Evolutionary conservation across 2,113 vertebrate species (phyloP).

Genomic region (Podilymbus podiceps): DNA sequence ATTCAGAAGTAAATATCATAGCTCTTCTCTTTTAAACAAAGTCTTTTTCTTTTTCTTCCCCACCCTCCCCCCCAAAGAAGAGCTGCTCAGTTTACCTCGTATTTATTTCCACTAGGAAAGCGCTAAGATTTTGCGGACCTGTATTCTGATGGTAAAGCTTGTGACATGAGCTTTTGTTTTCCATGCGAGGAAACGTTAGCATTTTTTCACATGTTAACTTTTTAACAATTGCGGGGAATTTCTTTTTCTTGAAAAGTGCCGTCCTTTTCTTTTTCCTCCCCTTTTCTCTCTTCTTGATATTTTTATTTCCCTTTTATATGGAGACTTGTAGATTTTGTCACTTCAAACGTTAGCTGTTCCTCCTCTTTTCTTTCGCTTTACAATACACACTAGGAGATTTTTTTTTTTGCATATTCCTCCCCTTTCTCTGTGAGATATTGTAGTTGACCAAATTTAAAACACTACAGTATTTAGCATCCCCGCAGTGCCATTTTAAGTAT

Average conservation of each 20-base stretch:
- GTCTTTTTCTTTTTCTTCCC: not conserved
- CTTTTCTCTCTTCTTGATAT: constrained; percentile 71
- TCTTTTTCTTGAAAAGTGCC: constrained; percentile 45
- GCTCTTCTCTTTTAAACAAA: constrained; percentile 9
- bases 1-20: constrained; percentile 33
- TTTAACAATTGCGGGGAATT: constrained; percentile 45
- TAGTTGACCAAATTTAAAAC: constrained; percentile 83
- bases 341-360: constrained; percentile 67
- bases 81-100: not conserved
- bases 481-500: constrained; percentile 80
- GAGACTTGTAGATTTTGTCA: constrained; percentile 71
- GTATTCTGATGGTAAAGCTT: constrained; percentile 1
- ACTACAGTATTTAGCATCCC: constrained; percentile 79
- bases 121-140: not conserved
- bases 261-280: constrained; percentile 21
- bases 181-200: not conserved
- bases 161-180: constrained; percentile 37
- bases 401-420: constrained; percentile 74
- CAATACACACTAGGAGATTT: constrained; percentile 65
- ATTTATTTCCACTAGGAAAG: constrained; percentile 20
- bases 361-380: constrained; percentile 72
- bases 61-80: accelerated
- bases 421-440: constrained; percentile 74
- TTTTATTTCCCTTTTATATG: constrained; percentile 72
- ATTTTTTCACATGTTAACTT: constrained; percentile 24